Percentiles rank a stretch among this genome's conserved stretches.
Evolutionary conservation across 2,113 vertebrate species (phyloP).

Genomic region (Tragulus kanchil): DNA sequence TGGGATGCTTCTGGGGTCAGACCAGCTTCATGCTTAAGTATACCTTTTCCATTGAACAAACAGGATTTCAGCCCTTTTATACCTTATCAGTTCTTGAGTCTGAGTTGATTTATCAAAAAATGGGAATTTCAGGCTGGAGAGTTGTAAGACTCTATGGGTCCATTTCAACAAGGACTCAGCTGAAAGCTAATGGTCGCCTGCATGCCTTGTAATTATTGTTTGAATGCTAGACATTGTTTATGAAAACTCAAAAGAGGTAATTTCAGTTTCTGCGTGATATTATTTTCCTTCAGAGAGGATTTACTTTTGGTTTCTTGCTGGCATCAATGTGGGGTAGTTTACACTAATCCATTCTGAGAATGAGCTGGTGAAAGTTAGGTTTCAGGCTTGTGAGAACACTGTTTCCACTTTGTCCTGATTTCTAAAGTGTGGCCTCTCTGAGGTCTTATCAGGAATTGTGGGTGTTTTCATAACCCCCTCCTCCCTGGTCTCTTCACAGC

Average conservation of each 20-base stretch:
- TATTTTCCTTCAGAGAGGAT: constrained; percentile 34
- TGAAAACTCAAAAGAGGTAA: not conserved
- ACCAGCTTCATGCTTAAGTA: not conserved
- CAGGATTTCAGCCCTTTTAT: not conserved
- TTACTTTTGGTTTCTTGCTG: constrained; percentile 40
- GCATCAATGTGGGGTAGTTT: not conserved
- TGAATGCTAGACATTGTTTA: constrained; percentile 18
- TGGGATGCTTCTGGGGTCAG: not conserved
- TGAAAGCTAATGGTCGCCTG: not conserved
- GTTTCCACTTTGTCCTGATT: not conserved
- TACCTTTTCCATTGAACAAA: not conserved
- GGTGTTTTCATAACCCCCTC: not conserved
- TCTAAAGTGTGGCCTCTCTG: not conserved
- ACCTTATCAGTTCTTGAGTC: not conserved
- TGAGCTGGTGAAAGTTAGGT: not conserved
- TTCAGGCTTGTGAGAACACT: not conserved
- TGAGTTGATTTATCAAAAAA: not conserved
- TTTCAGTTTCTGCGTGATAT: not conserved
- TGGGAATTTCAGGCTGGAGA: not conserved
- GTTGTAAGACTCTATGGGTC: not conserved
- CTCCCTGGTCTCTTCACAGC: not conserved
- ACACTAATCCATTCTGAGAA: not conserved
- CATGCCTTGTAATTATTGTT: not conserved
- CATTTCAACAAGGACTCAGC: not conserved
- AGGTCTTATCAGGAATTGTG: not conserved